Conservation (phyloP, 1,140 invertebrate genomes). For the Cydia pomonella region DNA sequence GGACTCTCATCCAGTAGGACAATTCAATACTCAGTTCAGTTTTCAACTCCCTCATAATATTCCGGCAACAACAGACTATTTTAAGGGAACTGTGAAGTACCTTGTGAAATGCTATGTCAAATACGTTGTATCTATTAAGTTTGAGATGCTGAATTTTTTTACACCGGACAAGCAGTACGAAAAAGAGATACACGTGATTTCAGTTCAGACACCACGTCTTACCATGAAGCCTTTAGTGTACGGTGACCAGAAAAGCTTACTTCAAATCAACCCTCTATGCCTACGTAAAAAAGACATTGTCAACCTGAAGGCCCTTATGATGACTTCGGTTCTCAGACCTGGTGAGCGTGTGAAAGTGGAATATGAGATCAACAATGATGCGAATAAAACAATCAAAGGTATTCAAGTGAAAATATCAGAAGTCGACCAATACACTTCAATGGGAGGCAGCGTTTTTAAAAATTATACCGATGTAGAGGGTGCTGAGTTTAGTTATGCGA, state of each 20-base stretch:
- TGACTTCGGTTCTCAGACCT: constrained; percentile 22
- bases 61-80: constrained; percentile 28
- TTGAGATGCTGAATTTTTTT: constrained; percentile 2
- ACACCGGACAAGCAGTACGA: constrained; percentile 11
- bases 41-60: constrained; percentile 34
- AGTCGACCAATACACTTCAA: constrained; percentile 8
- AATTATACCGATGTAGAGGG: constrained; percentile 6
- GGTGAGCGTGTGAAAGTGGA: constrained; percentile 24
- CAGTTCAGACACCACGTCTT: constrained; percentile 18
- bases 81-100: neutral
- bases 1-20: neutral
- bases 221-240: constrained; percentile 22
- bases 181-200: constrained; percentile 33
- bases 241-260: constrained; percentile 31
- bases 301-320: constrained; percentile 31
- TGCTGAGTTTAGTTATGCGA: constrained; percentile 16
- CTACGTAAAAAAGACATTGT: constrained; percentile 15
- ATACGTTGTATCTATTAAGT: constrained; percentile 30
- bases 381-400: constrained; percentile 19
- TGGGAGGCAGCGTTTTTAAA: neutral
- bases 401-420: constrained; percentile 34
- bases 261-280: constrained; percentile 3
- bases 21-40: constrained; percentile 21
- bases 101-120: constrained; percentile 13
- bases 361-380: constrained; percentile 34